Base-by-base conservation (phyloP, 1,140 invertebrate species). In the Drosophila asahinai region DNA sequence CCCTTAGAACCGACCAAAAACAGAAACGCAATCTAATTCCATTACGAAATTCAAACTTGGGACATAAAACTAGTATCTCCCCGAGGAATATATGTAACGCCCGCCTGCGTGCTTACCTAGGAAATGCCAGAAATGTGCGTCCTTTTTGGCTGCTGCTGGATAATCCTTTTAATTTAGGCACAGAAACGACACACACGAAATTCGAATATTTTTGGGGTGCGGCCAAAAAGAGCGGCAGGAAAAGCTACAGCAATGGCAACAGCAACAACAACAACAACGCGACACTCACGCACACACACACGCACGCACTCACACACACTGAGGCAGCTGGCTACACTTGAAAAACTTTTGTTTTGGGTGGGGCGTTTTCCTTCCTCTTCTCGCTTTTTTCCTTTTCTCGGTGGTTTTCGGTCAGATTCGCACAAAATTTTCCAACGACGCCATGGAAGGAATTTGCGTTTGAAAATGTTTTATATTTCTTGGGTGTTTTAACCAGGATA, bases 321-420 rank as follows among this genome's bases (percentile, higher is more conserved):
- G 27, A n/a, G 51, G 58, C 76, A 79, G 75, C 63, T 77, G 60
- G 78, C 49, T 77, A 87, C 81, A 84, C 84, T 86, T 86, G 83
- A 86, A 81, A 86, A 81, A 89, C 79, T 81, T 89, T 89, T 71
- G 65, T 55, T 49, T 81, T 82, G 84, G 84, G 86, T 90, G 86
- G 81, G 84, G 86, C 82, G 71, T 75, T 83, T 71, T 83, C 58
- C 75, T 66, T 64, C 55, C 54, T 38, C n/a, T 57, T 40, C 54
- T 33, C 54, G 19, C 19, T 57, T 57, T 40, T 57, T 40, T 43
- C 25, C 25, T 67, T 60, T 77, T 60, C 72, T 71, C 52, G 58
- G 19, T 22, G 22, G 33, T 43, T 75, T 79, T 71, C 63, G 61
- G 61, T 67, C 67, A 55, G 49, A 72, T 61, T 73, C 62, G 55